phyloP scores from a whole-genome alignment of 2,113 vertebrate genomes.

The Hemiprocne comata region DNA sequence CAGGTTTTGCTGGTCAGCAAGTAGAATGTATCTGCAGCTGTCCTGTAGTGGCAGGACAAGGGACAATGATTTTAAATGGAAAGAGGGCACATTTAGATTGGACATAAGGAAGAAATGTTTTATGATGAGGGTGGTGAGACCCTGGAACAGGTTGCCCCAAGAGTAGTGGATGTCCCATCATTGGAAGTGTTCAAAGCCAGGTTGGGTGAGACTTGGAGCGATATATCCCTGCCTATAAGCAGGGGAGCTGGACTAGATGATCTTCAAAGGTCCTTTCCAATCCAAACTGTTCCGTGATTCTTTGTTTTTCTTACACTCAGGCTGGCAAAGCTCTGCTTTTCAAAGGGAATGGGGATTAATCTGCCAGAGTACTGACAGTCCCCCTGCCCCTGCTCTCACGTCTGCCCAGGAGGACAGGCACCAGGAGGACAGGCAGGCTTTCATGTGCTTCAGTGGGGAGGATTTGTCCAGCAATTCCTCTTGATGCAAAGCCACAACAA shows the following conservation, averaged over 20 bases:
- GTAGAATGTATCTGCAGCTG: background rate
- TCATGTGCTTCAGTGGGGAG: rapidly evolving
- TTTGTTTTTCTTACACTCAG: background rate
- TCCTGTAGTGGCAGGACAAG: background rate
- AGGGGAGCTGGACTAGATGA: background rate
- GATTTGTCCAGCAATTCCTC: background rate
- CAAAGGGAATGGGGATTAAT: no score
- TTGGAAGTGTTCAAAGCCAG: background rate
- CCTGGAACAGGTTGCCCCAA: background rate
- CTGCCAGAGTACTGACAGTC: no score
- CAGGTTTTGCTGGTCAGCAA: background rate
- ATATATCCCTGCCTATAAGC: background rate
- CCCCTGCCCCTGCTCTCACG: background rate
- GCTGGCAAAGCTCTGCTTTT: background rate
- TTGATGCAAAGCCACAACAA: background rate
- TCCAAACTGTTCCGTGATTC: no score
- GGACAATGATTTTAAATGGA: background rate
- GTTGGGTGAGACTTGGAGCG: background rate
- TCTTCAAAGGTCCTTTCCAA: background rate
- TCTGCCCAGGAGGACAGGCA: background rate
- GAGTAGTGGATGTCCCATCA: background rate
- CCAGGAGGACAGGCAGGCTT: background rate
- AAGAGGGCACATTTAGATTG: background rate
- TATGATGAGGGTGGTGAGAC: background rate
- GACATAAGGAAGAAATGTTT: background rate